phyloP scores from a whole-genome alignment of 2,888 invertebrate species.

The Trachelus iudaicus region DNA sequence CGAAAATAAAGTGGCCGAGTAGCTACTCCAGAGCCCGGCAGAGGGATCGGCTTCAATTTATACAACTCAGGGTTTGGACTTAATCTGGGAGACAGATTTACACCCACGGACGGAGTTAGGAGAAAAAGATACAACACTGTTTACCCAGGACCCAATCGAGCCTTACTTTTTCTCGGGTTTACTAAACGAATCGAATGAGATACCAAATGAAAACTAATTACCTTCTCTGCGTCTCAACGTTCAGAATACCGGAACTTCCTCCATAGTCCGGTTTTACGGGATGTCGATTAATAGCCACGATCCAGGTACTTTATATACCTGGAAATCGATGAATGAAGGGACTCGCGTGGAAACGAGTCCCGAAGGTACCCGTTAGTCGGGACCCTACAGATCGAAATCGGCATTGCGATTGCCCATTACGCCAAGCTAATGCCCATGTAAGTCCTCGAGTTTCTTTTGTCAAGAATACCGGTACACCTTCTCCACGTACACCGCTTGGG shows the following conservation, averaged over 20 bases:
- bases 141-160: conserved; percentile 26
- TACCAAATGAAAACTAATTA: conserved; percentile 44
- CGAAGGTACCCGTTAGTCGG: neutral
- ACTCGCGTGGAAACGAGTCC: neutral
- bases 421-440: neutral
- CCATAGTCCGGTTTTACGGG: neutral
- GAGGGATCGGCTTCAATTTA: conserved; percentile 56
- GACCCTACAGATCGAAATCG: neutral
- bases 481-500: neutral
- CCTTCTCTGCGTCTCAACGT: conserved; percentile 2
- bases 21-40: conserved; percentile 40
- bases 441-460: neutral
- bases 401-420: neutral
- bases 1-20: conserved; percentile 54
- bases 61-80: conserved; percentile 56
- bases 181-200: conserved; percentile 32
- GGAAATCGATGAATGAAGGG: neutral
- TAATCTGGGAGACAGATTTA: conserved; percentile 58
- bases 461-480: neutral
- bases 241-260: neutral
- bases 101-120: conserved; percentile 43
- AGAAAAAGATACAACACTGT: conserved; percentile 32
- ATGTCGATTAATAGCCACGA: neutral
- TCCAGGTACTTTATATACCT: neutral
- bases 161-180: conserved; percentile 30